Evolutionary conservation across 2,888 invertebrate genomes (phyloP).

Genomic region (Lithophane socia): DNA sequence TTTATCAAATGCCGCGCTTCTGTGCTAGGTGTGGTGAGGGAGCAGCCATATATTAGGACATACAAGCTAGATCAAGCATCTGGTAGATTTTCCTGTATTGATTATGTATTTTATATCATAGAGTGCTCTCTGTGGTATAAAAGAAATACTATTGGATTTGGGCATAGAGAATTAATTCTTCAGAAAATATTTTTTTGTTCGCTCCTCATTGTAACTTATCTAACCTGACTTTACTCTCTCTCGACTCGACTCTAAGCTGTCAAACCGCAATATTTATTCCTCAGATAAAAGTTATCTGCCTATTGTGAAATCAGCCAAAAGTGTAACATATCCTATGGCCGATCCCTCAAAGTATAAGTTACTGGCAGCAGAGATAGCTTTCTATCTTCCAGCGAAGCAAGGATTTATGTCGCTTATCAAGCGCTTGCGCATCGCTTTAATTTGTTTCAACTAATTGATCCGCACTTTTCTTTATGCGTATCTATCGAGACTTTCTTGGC

Average conservation of each 20-base stretch:
- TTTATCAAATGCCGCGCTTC: conserved; percentile 67
- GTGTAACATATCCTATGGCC: conserved; percentile 42
- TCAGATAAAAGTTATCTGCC: too few species aligned
- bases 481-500: conserved; percentile 21
- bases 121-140: too few species aligned
- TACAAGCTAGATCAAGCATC: background rate
- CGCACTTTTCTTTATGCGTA: conserved; percentile 41
- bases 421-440: conserved; percentile 49
- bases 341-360: conserved; percentile 37
- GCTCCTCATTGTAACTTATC: background rate
- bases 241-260: too few species aligned
- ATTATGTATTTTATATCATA: background rate
- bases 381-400: conserved; percentile 48
- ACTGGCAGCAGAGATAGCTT: conserved; percentile 50
- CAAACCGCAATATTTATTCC: too few species aligned
- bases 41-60: conserved; percentile 23
- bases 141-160: background rate
- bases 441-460: conserved; percentile 60
- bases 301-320: too few species aligned
- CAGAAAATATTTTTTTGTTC: background rate
- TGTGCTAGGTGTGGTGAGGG: conserved; percentile 44
- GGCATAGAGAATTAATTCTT: background rate
- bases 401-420: conserved; percentile 63
- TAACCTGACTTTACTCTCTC: too few species aligned
- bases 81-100: background rate